Evolutionary conservation across 2,888 invertebrate species (phyloP).

Genomic region (Sipha maydis): DNA sequence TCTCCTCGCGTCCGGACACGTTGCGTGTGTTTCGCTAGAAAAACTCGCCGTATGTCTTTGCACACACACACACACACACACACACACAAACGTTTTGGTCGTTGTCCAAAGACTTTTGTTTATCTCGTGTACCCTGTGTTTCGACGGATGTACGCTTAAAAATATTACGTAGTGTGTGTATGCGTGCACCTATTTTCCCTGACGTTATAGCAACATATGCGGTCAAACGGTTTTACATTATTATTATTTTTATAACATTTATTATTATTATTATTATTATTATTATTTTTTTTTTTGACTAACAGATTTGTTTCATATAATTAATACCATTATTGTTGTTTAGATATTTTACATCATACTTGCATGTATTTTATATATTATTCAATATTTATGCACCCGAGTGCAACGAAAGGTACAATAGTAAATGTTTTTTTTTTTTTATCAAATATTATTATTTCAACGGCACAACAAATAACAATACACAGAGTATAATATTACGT

Average conservation of each 20-base stretch:
- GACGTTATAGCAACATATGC: slow-evolving; percentile 16
- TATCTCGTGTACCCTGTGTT: background rate
- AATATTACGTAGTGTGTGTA: background rate
- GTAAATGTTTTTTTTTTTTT: background rate
- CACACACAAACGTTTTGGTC: background rate
- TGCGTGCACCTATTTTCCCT: background rate
- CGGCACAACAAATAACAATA: background rate
- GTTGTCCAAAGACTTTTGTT: slow-evolving; percentile 13
- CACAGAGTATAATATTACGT: background rate
- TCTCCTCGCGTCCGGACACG: slow-evolving; percentile 37
- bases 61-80: background rate
- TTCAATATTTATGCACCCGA: background rate
- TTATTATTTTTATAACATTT: slow-evolving; percentile 3
- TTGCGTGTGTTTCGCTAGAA: slow-evolving; percentile 56
- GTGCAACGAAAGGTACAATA: slow-evolving; percentile 6
- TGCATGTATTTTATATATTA: background rate
- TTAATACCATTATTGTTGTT: background rate
- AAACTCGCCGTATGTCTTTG: background rate
- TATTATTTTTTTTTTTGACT: background rate
- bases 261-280: background rate
- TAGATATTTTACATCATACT: background rate
- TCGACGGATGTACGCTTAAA: slow-evolving; percentile 26
- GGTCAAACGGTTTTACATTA: slow-evolving; percentile 37
- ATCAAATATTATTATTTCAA: background rate
- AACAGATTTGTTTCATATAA: slow-evolving; percentile 34